Evolutionary conservation across 2,888 invertebrate species (phyloP).

Genomic region (Acleris laterana): DNA sequence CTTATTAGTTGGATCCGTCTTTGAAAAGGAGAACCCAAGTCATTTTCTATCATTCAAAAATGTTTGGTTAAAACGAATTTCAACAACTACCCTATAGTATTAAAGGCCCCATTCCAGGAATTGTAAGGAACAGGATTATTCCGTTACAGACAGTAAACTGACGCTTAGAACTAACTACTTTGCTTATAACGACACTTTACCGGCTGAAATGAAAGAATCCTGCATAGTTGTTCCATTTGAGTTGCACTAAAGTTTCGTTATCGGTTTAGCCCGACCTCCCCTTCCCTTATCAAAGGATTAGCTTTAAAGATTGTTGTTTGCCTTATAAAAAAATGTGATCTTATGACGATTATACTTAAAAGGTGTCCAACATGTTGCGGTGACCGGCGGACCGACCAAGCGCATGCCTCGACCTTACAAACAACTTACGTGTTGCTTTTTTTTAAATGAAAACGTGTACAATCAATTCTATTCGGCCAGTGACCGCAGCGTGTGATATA

Average conservation of each 20-base stretch:
- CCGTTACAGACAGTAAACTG: background rate
- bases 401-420: background rate
- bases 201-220: background rate
- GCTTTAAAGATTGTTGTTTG: constrained; percentile 84
- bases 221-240: constrained; percentile 21
- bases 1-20: constrained; percentile 56
- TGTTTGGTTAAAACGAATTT: constrained; percentile 46
- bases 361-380: constrained; percentile 64
- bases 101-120: constrained; percentile 65
- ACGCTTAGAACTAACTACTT: background rate
- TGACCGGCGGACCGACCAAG: constrained; percentile 44
- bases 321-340: constrained; percentile 84
- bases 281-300: constrained; percentile 75
- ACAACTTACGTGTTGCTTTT: background rate
- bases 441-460: background rate
- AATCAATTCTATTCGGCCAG: constrained; percentile 40
- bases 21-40: constrained; percentile 56
- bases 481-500: constrained; percentile 65
- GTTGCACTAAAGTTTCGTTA: constrained; percentile 53
- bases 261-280: constrained; percentile 60
- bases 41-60: constrained; percentile 53
- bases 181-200: background rate
- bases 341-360: constrained; percentile 81
- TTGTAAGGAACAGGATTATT: background rate
- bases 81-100: constrained; percentile 61